phyloP scores from a whole-genome alignment of 1,140 invertebrate genomes.

The Drosophila quadrilineata region DNA sequence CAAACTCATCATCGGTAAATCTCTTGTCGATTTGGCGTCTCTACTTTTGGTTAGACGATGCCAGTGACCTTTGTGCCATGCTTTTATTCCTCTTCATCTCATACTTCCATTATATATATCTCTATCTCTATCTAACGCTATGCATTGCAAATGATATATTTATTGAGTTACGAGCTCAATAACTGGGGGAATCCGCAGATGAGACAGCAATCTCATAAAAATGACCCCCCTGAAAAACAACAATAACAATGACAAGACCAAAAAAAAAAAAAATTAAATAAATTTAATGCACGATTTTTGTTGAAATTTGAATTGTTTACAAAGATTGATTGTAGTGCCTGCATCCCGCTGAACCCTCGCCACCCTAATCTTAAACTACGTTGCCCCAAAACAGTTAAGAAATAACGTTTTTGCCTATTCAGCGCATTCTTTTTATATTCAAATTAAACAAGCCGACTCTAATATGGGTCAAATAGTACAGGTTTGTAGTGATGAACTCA shows the following conservation, averaged over 20 bases:
- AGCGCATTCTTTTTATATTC: conserved; percentile 63
- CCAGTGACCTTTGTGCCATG: conserved; percentile 69
- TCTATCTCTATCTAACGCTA: background rate
- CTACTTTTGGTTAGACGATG: conserved; percentile 41
- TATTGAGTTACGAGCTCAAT: conserved; percentile 43
- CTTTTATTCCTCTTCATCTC: conserved; percentile 21
- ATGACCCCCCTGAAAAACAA: too few relatives aligned
- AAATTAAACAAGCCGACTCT: conserved; percentile 53
- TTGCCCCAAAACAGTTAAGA: conserved; percentile 59
- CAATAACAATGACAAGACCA: too few relatives aligned
- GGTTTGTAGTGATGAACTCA: conserved; percentile 48
- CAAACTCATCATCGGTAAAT: conserved; percentile 39
- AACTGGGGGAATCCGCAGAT: conserved; percentile 50
- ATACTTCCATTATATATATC: conserved; percentile 1
- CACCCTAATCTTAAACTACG: background rate
- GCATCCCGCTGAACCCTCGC: background rate
- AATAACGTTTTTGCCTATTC: conserved; percentile 49
- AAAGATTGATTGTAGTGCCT: conserved; percentile 36
- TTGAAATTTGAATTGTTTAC: conserved; percentile 42
- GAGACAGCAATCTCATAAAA: conserved; percentile 32
- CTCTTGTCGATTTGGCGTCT: conserved; percentile 17
- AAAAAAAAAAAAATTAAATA: conserved; percentile 14
- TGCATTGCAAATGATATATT: conserved; percentile 43
- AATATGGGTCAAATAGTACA: conserved; percentile 78
- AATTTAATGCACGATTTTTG: conserved; percentile 72